Conservation (phyloP, 2,797 vertebrate species). For the Heliangelus exortis region DNA sequence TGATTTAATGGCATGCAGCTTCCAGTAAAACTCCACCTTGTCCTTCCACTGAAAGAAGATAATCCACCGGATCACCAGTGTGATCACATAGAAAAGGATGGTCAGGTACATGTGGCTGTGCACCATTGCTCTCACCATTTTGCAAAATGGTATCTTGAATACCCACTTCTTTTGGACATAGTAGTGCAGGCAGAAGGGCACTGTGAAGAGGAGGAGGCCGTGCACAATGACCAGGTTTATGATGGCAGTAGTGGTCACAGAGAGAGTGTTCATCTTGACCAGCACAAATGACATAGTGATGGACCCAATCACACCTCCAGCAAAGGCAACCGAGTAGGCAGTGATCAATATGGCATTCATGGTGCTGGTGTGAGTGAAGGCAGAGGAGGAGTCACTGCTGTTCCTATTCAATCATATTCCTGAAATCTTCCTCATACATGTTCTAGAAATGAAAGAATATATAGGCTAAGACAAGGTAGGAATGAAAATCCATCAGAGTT, state of each 20-base stretch:
- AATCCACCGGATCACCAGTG: conserved; percentile 83
- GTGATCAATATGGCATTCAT: conserved; percentile 23
- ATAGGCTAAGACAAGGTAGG: not conserved
- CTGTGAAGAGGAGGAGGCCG: conserved; percentile 86
- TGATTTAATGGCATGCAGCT: conserved; percentile 76
- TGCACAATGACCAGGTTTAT: conserved; percentile 90
- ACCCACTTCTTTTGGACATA: conserved; percentile 73
- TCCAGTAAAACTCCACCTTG: conserved; percentile 80
- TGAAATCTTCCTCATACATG: not conserved
- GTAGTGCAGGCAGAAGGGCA: conserved; percentile 91
- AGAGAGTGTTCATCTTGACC: conserved; percentile 82
- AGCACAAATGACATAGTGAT: conserved; percentile 80
- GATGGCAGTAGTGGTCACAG: conserved; percentile 85
- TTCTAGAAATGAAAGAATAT: conserved; percentile 4
- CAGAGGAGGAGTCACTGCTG: not conserved
- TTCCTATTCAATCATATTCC: not conserved
- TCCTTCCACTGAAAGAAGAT: conserved; percentile 82
- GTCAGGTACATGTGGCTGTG: conserved; percentile 94
- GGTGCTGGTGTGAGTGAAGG: not conserved
- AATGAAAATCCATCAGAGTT: not conserved
- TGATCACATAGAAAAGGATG: conserved; percentile 87
- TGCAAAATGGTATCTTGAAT: conserved; percentile 76
- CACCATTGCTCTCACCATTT: conserved; percentile 86
- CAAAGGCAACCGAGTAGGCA: conserved; percentile 76
- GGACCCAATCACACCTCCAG: conserved; percentile 80